Evolutionary conservation across 2,113 vertebrate species (phyloP).

Genomic region (Semicossyphus pulcher): DNA sequence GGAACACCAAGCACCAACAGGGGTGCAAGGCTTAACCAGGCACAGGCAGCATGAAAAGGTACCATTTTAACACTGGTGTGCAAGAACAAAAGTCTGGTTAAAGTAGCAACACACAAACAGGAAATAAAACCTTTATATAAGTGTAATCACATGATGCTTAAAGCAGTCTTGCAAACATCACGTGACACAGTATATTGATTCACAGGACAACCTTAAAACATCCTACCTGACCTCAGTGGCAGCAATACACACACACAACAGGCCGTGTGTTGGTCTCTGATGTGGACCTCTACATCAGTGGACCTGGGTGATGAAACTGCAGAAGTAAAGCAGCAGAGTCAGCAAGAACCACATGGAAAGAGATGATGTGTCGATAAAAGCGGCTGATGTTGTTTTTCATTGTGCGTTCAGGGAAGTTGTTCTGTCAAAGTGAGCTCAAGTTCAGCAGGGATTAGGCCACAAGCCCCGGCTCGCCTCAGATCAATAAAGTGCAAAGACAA

Average conservation of each 20-base stretch:
- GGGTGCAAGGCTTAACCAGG: slow-evolving; percentile 55
- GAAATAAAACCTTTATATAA: not conserved
- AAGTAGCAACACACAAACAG: slow-evolving; percentile 7
- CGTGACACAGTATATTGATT: slow-evolving; percentile 15
- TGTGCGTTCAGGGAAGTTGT: slow-evolving; percentile 28
- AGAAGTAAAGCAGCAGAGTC: slow-evolving; percentile 32
- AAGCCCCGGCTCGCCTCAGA: slow-evolving; percentile 32
- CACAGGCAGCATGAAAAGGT: slow-evolving; percentile 26
- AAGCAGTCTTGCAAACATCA: slow-evolving; percentile 30
- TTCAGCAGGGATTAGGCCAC: slow-evolving; percentile 4
- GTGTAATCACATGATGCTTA: slow-evolving; percentile 38
- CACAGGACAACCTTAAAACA: not conserved
- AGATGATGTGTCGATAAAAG: slow-evolving; percentile 52
- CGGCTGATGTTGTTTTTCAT: slow-evolving; percentile 64
- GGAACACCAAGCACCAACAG: slow-evolving; percentile 63
- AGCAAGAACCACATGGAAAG: slow-evolving; percentile 25
- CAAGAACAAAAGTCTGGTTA: not conserved
- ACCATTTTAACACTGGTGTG: slow-evolving; percentile 50
- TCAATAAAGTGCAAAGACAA: slow-evolving; percentile 34
- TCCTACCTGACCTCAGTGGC: slow-evolving; percentile 16
- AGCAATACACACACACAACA: not conserved
- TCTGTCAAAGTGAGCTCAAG: slow-evolving; percentile 17
- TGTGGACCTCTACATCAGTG: slow-evolving; percentile 34
- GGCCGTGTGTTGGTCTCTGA: slow-evolving; percentile 2
- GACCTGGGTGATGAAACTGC: slow-evolving; percentile 39